Evolutionary conservation across 2,888 invertebrate genomes (phyloP).

Genomic region (Copidosoma aretas): DNA sequence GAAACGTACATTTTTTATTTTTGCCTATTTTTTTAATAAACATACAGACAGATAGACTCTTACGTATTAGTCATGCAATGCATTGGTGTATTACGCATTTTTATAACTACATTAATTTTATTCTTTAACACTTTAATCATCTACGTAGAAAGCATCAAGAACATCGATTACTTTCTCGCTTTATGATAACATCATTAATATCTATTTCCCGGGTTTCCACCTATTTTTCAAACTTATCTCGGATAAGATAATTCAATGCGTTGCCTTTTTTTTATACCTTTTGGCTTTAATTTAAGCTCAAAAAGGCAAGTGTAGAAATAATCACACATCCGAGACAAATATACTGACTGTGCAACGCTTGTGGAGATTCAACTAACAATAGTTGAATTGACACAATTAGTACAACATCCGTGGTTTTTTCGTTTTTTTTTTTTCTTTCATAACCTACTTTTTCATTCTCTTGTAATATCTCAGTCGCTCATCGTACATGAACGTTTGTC

Average conservation of each 20-base stretch:
- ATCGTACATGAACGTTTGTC: no score
- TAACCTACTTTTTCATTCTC: no score
- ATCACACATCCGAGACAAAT: no score
- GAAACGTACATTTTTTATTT: constrained; percentile 33
- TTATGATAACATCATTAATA: no score
- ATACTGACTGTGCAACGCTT: no score
- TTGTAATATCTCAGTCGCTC: no score
- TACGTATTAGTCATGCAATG: constrained; percentile 47
- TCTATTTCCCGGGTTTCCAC: no score
- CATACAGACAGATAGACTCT: constrained; percentile 44
- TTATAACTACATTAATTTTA: background rate
- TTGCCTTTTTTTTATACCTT: background rate
- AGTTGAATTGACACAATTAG: no score
- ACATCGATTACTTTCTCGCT: background rate
- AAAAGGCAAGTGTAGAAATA: background rate
- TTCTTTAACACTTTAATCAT: background rate
- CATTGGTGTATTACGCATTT: constrained; percentile 33
- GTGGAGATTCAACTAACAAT: no score
- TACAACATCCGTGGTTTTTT: no score
- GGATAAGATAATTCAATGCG: background rate
- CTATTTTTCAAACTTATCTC: background rate
- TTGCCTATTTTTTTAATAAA: constrained; percentile 15
- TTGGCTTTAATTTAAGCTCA: background rate
- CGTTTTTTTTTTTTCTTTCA: no score
- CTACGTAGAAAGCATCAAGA: background rate